Conservation (phyloP, 1,140 invertebrate genomes). For the Microplitis mediator region DNA sequence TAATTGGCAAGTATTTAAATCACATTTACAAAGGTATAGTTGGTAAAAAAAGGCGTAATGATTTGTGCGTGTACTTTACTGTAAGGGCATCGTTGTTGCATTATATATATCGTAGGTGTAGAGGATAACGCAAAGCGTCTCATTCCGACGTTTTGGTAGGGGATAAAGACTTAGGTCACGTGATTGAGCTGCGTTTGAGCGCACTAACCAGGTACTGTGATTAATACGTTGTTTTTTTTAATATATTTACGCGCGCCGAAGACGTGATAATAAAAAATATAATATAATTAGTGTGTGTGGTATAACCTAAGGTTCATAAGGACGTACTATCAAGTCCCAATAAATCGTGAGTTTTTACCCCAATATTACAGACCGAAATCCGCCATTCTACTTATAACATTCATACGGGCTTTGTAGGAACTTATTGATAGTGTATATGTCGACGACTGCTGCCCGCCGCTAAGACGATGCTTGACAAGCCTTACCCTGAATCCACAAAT, state of each 20-base stretch:
- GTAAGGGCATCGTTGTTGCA: neutral
- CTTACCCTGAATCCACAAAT: slow-evolving; percentile 50
- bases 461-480: slow-evolving; percentile 52
- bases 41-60: neutral
- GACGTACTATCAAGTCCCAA: slow-evolving; percentile 35
- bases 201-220: slow-evolving; percentile 56
- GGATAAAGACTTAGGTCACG: slow-evolving; percentile 49
- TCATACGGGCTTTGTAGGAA: neutral
- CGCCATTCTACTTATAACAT: slow-evolving; percentile 34
- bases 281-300: slow-evolving; percentile 36
- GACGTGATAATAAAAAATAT: slow-evolving; percentile 40
- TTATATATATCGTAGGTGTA: neutral
- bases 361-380: slow-evolving; percentile 31
- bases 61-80: neutral
- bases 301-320: slow-evolving; percentile 20
- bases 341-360: slow-evolving; percentile 43
- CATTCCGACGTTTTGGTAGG: neutral
- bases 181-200: slow-evolving; percentile 59
- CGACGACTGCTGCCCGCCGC: slow-evolving; percentile 20
- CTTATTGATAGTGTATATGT: slow-evolving; percentile 37
- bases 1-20: neutral
- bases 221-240: slow-evolving; percentile 54
- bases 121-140: slow-evolving; percentile 5
- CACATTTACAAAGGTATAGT: neutral
- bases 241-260: slow-evolving; percentile 48